Conservation (phyloP, 1,140 invertebrate species). For the Aporrectodea caliginosa region DNA sequence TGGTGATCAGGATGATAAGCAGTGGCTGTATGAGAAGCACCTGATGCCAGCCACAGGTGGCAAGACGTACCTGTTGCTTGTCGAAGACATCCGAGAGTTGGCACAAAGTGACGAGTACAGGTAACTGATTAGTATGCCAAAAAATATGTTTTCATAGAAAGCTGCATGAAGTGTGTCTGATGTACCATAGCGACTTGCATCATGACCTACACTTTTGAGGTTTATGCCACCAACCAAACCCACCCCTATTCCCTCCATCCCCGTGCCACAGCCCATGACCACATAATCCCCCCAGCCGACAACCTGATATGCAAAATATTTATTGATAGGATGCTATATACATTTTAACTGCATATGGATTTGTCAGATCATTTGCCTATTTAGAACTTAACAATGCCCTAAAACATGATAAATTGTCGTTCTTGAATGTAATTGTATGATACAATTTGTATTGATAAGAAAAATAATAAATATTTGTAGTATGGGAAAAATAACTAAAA, state of each 20-base stretch:
- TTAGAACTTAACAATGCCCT: no score
- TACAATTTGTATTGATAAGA: no score
- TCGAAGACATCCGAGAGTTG: conserved; percentile 74
- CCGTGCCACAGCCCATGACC: neutral
- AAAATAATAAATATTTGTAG: no score
- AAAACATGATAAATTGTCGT: no score
- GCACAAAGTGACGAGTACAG: conserved; percentile 69
- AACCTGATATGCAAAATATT: neutral
- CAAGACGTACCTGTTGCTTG: conserved; percentile 74
- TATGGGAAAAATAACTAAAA: no score
- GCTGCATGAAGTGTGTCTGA: neutral
- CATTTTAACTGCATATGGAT: no score
- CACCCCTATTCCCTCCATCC: neutral
- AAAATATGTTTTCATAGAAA: neutral
- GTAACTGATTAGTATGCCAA: conserved; percentile 38
- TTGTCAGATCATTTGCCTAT: no score
- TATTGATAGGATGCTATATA: no score
- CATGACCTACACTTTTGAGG: neutral
- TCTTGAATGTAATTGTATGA: no score
- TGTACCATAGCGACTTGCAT: no score
- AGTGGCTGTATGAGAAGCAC: conserved; percentile 73
- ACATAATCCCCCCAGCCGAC: neutral
- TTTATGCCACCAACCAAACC: neutral
- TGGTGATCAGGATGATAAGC: conserved; percentile 75
- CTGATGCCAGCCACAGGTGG: conserved; percentile 72